phyloP scores from a whole-genome alignment of 2,113 vertebrate genomes.

The Austrofundulus limnaeus region DNA sequence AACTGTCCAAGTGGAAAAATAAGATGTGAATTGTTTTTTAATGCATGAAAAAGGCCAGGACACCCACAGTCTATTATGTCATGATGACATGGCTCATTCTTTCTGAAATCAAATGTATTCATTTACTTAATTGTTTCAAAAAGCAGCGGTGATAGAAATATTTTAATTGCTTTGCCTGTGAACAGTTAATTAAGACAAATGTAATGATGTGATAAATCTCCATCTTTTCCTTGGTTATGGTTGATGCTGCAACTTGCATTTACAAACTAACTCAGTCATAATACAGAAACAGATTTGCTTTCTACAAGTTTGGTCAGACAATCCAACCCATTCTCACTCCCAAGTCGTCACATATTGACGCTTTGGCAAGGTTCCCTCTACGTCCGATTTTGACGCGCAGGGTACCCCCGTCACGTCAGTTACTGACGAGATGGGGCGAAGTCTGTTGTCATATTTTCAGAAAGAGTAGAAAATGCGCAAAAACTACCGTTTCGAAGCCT shows the following conservation, averaged over 20 bases:
- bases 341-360: no score
- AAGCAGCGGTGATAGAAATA: neutral
- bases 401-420: no score
- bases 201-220: slow-evolving; percentile 5
- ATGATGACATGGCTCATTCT: neutral
- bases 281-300: slow-evolving; percentile 1
- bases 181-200: slow-evolving; percentile 6
- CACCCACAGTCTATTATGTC: neutral
- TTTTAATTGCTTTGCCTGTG: slow-evolving; percentile 6
- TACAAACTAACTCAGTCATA: slow-evolving; percentile 17
- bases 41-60: no score
- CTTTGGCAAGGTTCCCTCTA: no score
- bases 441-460: no score
- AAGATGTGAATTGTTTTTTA: no score
- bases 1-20: no score
- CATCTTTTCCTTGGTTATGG: neutral
- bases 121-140: neutral
- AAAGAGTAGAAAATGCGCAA: no score
- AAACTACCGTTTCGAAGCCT: no score
- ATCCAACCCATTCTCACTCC: no score
- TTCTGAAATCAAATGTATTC: neutral
- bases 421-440: no score
- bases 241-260: slow-evolving; percentile 5
- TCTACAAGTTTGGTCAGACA: slow-evolving; percentile 20
- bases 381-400: no score